These are phyloP conservation scores for Dromaius novaehollandiae DNA, from an alignment of 2,113 vertebrate genomes.

Conservation along the genomic window DNA sequence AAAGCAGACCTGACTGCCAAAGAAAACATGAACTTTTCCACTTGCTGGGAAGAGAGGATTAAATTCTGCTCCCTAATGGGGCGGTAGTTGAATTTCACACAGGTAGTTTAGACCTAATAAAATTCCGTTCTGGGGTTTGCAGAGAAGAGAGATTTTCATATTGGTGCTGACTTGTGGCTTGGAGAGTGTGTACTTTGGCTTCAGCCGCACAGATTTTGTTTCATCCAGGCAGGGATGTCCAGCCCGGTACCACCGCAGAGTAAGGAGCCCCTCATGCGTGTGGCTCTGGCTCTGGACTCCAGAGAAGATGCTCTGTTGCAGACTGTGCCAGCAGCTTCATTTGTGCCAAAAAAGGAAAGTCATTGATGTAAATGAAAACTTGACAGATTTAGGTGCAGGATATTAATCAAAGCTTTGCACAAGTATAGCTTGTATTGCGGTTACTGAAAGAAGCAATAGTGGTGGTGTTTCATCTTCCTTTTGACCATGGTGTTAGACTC, in stretches of 20 bases:
- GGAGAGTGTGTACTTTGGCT: not conserved
- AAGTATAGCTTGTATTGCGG: not conserved
- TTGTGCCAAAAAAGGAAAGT: no score
- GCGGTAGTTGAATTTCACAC: conserved; percentile 7
- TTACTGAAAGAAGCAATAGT: not conserved
- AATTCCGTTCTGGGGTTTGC: not conserved
- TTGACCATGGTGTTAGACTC: not conserved
- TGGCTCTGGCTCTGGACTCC: not conserved
- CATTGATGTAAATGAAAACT: not conserved
- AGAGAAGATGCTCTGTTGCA: not conserved
- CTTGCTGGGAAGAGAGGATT: conserved; percentile 45
- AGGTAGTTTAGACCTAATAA: conserved; percentile 30
- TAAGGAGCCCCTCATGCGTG: not conserved
- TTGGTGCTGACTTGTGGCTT: not conserved
- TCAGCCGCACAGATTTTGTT: not conserved
- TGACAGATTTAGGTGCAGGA: no score
- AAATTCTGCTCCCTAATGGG: conserved; percentile 18
- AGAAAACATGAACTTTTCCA: conserved; percentile 34
- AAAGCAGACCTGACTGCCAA: conserved; percentile 36
- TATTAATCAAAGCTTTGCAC: not conserved
- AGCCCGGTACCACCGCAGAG: not conserved
- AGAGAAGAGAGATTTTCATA: not conserved
- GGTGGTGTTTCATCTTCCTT: not conserved
- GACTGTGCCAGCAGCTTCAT: not conserved
- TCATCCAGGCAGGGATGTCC: not conserved